Conservation (phyloP, 2,797 vertebrate species). For the Anableps anableps region DNA sequence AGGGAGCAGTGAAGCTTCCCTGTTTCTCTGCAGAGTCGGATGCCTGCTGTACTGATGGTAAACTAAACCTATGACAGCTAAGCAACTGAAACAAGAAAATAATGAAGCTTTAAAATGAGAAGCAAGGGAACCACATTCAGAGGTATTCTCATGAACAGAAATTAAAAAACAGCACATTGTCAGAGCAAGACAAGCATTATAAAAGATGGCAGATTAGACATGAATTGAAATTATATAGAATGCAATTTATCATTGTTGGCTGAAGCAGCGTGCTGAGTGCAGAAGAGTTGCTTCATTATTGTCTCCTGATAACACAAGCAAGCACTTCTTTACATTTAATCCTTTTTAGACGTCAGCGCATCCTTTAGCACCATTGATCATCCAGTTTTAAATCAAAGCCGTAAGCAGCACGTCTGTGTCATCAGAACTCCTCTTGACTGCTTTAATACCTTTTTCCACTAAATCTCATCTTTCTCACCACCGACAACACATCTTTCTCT, state of each 20-base stretch:
- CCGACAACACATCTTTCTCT: slow-evolving; percentile 27
- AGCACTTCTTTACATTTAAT: slow-evolving; percentile 27
- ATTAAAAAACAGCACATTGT: slow-evolving; percentile 10
- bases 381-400: slow-evolving; percentile 36
- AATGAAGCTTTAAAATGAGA: slow-evolving; percentile 17
- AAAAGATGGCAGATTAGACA: slow-evolving; percentile 9
- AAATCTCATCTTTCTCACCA: slow-evolving; percentile 24
- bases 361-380: slow-evolving; percentile 36
- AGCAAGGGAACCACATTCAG: slow-evolving; percentile 9
- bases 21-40: slow-evolving; percentile 49
- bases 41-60: slow-evolving; percentile 38
- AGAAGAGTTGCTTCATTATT: slow-evolving; percentile 32
- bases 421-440: slow-evolving; percentile 28
- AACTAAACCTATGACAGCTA: slow-evolving; percentile 26
- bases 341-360: slow-evolving; percentile 34
- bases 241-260: slow-evolving; percentile 21
- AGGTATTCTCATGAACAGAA: slow-evolving; percentile 18
- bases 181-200: slow-evolving; percentile 1
- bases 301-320: slow-evolving; percentile 18
- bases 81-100: slow-evolving; percentile 16
- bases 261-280: slow-evolving; percentile 13
- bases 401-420: slow-evolving; percentile 9
- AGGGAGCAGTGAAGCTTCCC: slow-evolving; percentile 46
- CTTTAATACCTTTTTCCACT: slow-evolving; percentile 26
- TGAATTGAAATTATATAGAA: slow-evolving; percentile 6